Evolutionary conservation across 53 echinoderm and acorn worm genomes (phyloP), one percentile per base, ranked within the genome.

Genomic region (Apostichopus leukothele): DNA sequence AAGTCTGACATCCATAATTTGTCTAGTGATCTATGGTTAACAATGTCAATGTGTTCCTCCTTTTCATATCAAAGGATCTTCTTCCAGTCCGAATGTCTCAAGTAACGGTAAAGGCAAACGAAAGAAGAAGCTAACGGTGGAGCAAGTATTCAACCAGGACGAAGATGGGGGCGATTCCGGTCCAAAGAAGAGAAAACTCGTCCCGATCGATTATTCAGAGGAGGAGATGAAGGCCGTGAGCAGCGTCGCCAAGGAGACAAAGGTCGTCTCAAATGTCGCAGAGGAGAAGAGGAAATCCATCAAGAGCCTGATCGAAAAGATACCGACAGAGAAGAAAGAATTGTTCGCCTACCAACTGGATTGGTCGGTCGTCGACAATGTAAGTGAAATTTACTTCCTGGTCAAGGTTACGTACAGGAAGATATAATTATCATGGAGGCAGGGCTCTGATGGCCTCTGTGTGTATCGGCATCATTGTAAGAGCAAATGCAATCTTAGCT

Each of bases 251-350:
- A 53, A 86, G 50, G 83, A 83, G 21, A 73, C 57, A 27, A 75
- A 91, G 67, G 75, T 83, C 67, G 83, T 93, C 9, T 91, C 93
- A 20, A 90, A 90, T 12, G 93, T 95, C 9, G 95, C 97, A 0
- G 97, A 97, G 78, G 97, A 97, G 89, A 97, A 97, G 88, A 94
- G 95, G 39, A 95, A 94, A 88, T 92, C 93, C 4, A 97, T 97
- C 90, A 97, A 97, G 93, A 95, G 90, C 51, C 91, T 94, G 52
- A 95, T 95, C 51, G 94, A 94, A 83, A 95, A 91, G 89, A 95
- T 95, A 10, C 97, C 97, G 2, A 94, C 95, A 25, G 95, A 95
- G 25, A 97, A 97, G 77, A 92, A 92, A 27, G 97, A 97, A 86
- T 83, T 97, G 63, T 97, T 97, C 86, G 89, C 89, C 52, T 97